Conservation (phyloP, 92 coral and sea anemone genomes). For the Chrysogorgia sp. region DNA sequence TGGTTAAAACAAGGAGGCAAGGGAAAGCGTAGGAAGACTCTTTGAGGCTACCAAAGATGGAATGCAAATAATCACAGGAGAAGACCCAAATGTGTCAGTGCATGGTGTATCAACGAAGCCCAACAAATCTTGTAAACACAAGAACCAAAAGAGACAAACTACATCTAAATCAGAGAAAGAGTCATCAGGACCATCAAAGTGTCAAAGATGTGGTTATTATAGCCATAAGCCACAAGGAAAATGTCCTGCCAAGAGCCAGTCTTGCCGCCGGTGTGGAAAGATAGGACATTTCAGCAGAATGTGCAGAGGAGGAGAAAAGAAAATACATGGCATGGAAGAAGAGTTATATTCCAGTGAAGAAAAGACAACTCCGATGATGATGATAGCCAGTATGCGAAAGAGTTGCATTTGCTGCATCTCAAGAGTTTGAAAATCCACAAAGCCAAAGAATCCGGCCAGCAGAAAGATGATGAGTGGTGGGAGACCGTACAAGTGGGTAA, state of each 20-base stretch:
- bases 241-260: conserved; percentile 53
- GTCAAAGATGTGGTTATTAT: conserved; percentile 35
- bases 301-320: conserved; percentile 42
- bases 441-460: neutral
- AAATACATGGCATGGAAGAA: conserved; percentile 20
- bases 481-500: conserved; percentile 50
- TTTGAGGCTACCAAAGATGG: conserved; percentile 59
- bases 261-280: conserved; percentile 43
- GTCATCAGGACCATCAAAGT: neutral
- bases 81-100: conserved; percentile 49
- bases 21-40: conserved; percentile 35
- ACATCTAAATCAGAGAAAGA: neutral
- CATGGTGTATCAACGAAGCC: conserved; percentile 18
- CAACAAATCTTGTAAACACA: conserved; percentile 7
- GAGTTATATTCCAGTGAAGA: conserved; percentile 3
- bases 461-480: conserved; percentile 43
- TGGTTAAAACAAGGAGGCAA: too few relatives aligned
- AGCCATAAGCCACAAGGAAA: conserved; percentile 51
- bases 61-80: conserved; percentile 49
- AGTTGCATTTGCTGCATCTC: conserved; percentile 39
- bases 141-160: neutral
- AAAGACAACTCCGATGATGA: conserved; percentile 29
- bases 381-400: conserved; percentile 3
- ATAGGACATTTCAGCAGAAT: conserved; percentile 54
- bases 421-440: conserved; percentile 17